These are phyloP conservation scores for Dryobates pubescens DNA, from an alignment of 2,797 vertebrate species.

Conservation along the genomic window DNA sequence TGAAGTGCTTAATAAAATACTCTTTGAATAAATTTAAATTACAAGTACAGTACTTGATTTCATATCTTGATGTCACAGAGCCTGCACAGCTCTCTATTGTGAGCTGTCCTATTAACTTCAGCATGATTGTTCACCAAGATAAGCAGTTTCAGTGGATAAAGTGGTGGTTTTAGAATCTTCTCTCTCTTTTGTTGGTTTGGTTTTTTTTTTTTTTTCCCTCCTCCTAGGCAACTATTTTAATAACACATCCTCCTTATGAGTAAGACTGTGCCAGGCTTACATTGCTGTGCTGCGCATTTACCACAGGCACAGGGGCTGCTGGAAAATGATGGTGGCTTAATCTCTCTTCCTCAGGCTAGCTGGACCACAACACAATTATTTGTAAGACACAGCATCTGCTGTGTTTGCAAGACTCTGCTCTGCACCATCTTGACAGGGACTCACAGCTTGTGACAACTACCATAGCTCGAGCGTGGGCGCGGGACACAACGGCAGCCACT, in stretches of 20 bases:
- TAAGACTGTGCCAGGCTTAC: background rate
- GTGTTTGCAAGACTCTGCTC: background rate
- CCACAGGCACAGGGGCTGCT: background rate
- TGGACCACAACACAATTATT: background rate
- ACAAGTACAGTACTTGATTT: constrained; percentile 46
- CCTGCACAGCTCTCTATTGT: constrained; percentile 32
- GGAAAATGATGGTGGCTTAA: background rate
- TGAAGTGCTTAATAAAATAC: constrained; percentile 59
- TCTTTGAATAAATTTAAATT: constrained; percentile 60
- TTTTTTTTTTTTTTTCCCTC: background rate
- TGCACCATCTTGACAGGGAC: background rate
- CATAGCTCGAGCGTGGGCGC: accelerated
- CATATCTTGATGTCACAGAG: constrained; percentile 47
- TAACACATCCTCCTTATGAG: background rate
- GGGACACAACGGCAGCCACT: background rate
- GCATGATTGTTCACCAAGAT: constrained; percentile 16
- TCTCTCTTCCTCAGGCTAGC: background rate
- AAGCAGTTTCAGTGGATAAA: constrained; percentile 45
- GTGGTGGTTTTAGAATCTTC: background rate
- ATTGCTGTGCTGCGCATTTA: background rate
- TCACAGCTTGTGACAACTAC: background rate
- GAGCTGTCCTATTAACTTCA: constrained; percentile 47
- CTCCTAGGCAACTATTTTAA: background rate
- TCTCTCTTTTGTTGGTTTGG: background rate
- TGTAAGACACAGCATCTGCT: background rate